Conservation (phyloP, 2,888 invertebrate genomes). For the Acanthosepion lycidas region DNA sequence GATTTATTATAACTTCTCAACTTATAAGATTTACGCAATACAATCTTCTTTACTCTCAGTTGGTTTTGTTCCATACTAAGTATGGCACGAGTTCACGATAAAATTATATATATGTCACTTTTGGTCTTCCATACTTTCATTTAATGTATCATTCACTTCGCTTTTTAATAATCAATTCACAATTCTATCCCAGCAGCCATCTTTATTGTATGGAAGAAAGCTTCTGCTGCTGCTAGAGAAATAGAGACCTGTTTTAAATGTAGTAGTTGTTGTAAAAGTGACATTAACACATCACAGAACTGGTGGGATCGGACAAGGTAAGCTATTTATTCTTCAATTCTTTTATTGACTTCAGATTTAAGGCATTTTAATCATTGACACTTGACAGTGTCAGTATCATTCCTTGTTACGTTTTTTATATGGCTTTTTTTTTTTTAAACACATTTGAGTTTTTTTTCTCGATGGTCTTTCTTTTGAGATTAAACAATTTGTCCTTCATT, state of each 20-base stretch:
- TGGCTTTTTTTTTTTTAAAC: background rate
- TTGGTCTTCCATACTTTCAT: background rate
- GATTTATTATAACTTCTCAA: background rate
- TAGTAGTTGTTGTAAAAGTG: background rate
- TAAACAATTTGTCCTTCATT: background rate
- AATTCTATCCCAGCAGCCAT: background rate
- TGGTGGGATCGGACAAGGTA: background rate
- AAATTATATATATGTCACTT: background rate
- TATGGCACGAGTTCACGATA: background rate
- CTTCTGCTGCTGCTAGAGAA: background rate
- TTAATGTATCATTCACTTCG: background rate
- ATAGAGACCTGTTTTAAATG: background rate
- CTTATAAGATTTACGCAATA: no score
- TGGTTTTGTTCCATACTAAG: background rate
- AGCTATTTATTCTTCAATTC: background rate
- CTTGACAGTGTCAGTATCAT: no score
- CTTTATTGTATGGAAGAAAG: constrained; percentile 15
- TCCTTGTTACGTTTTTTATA: no score
- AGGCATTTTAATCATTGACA: no score
- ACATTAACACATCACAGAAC: background rate
- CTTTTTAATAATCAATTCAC: background rate
- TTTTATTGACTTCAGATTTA: background rate
- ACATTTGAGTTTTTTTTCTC: background rate
- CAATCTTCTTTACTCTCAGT: no score
- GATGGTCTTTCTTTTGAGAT: background rate